Evolutionary conservation across 1,140 invertebrate genomes (phyloP).

Genomic region (Dendroctonus valens): DNA sequence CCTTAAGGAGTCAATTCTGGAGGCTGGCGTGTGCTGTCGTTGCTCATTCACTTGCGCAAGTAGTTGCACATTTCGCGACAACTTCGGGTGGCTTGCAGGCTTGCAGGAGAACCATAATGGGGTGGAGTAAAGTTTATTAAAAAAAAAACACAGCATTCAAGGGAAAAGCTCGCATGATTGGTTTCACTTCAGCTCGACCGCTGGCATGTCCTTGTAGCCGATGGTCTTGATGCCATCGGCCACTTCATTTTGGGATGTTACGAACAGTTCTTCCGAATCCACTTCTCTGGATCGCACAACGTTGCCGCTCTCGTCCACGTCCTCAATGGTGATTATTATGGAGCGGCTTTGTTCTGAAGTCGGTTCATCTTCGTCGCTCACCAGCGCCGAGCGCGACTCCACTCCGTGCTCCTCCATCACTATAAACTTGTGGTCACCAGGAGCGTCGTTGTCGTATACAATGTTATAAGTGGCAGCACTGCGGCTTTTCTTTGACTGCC

Average conservation of each 20-base stretch:
- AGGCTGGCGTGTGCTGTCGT: no score
- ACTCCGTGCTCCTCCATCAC: conserved; percentile 38
- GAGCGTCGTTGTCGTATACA: conserved; percentile 39
- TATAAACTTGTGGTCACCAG: conserved; percentile 49
- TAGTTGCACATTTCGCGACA: no score
- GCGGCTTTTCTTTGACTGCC: conserved; percentile 16
- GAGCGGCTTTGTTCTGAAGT: background rate
- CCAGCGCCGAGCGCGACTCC: background rate
- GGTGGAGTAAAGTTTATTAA: no score
- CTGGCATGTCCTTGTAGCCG: background rate
- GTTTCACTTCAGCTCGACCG: background rate
- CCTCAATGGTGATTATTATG: conserved; percentile 53
- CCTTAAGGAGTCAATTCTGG: no score
- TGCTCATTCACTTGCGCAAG: no score
- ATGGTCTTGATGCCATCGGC: no score
- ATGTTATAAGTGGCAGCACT: conserved; percentile 20
- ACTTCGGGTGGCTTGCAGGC: no score
- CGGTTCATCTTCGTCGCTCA: no score
- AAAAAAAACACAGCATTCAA: no score
- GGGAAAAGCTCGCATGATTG: no score
- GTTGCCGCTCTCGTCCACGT: conserved; percentile 56
- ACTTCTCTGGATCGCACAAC: conserved; percentile 53
- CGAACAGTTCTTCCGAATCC: conserved; percentile 42
- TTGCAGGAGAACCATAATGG: no score
- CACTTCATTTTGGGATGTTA: background rate